Base-by-base conservation (phyloP, 2,113 vertebrate species). In the Sinocyclocheilus anshuiensis region DNA sequence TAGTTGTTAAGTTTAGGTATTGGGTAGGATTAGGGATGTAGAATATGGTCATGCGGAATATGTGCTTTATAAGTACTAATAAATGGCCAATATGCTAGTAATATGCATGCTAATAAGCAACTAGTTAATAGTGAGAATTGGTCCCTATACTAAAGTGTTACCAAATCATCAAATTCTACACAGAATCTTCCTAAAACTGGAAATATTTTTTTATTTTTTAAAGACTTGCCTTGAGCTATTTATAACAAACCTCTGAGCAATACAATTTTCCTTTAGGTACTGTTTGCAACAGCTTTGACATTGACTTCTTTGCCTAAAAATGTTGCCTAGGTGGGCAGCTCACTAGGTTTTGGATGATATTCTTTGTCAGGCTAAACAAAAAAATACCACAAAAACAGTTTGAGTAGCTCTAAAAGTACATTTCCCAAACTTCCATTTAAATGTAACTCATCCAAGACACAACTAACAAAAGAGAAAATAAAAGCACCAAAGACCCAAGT, bases 361-460 rank as follows among this genome's bases (percentile, higher is more conserved):
- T 22, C 11, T 77, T 29, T 53, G 45, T 77, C 22, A 53, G 7
- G 48, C 42, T 48, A 53, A 26, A 48, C 20, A 39, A 45, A 13
- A 22, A 26, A 50, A 15, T 24, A 24, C 39, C 26, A 29, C 22
- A 50, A 42, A 76, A 26, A 53, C 13, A 9, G 6, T 50, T 76
- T 48, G 45, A 77, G n/a, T 8, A 10, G 67, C 33, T 71, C 67
- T 39, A 20, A 71, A 71, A 39, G 16, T 53, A 16, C 48, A 48
- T 24, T 76, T 83, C 67, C 11, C 55, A 76, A 42, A 80, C 77
- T 86, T 81, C 78, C 80, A 55, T 57, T 83, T 85, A 86, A 42
- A 87, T 29, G 57, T 26, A 82, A 76, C 22, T 75, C 65, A 77
- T 87, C 77, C 84, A 86, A 90, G 39, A 45, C 48, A n/a, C 63